Conservation (phyloP, 30 jellyfish, hydroid and myxozoan genomes). For the Aurelia sp. region DNA sequence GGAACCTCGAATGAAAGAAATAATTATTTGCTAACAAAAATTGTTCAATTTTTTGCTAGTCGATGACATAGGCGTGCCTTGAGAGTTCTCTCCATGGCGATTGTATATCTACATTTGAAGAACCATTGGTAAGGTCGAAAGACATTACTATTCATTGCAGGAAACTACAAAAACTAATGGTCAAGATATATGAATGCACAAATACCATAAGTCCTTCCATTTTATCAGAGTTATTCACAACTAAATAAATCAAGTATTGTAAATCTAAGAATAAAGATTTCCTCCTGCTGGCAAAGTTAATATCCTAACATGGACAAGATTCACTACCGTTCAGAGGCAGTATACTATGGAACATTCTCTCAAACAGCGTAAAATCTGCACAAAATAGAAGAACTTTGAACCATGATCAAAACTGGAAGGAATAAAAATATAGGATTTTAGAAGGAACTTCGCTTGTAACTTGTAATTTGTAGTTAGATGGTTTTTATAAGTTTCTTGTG, state of each 20-base stretch:
- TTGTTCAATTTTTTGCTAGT: not conserved
- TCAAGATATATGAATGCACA: too few species aligned
- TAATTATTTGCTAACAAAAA: too few species aligned
- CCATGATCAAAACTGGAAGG: not conserved
- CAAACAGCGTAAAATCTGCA: constrained; percentile 14
- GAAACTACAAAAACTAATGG: not conserved
- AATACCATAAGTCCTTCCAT: too few species aligned
- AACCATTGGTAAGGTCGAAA: constrained; percentile 2
- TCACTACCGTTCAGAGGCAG: constrained; percentile 10
- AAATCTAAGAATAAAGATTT: not conserved
- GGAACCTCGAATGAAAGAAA: constrained; percentile 52
- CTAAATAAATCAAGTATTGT: too few species aligned
- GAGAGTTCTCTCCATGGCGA: not conserved
- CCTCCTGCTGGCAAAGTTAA: not conserved
- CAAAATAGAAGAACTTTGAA: not conserved
- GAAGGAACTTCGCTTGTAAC: too few species aligned
- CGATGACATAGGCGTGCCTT: constrained; percentile 10
- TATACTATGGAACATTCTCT: constrained; percentile 9
- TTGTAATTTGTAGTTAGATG: too few species aligned
- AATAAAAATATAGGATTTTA: not conserved
- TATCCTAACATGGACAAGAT: not conserved
- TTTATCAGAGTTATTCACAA: too few species aligned
- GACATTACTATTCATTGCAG: not conserved
- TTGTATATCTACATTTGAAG: not conserved
- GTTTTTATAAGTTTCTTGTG: too few species aligned